Conservation (phyloP, 2,888 invertebrate genomes). For the Lacanobia wlatinum region DNA sequence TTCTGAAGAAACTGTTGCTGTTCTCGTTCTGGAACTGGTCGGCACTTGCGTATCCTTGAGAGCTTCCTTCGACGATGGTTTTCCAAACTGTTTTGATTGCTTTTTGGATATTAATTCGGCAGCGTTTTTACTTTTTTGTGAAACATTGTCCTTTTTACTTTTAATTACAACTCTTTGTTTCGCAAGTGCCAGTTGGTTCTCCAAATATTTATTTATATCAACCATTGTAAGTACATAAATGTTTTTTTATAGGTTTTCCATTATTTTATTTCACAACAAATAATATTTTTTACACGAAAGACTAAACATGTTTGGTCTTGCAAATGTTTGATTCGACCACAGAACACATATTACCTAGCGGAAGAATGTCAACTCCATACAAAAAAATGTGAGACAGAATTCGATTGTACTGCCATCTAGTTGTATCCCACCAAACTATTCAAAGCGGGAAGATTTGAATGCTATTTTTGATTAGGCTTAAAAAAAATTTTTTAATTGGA, state of each 20-base stretch:
- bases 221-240: constrained; percentile 70
- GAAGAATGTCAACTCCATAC: too few relatives aligned
- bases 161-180: constrained; percentile 77
- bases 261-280: background rate
- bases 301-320: constrained; percentile 26
- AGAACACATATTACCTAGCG: too few relatives aligned
- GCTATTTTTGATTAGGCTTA: too few relatives aligned
- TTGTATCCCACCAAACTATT: too few relatives aligned
- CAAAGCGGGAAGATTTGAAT: too few relatives aligned
- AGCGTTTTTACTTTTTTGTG: constrained; percentile 80
- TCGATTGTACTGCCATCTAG: too few relatives aligned
- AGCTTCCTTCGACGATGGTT: constrained; percentile 61
- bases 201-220: constrained; percentile 87
- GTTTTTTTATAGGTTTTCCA: background rate
- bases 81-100: constrained; percentile 76
- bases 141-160: constrained; percentile 72
- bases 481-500: too few relatives aligned
- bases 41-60: constrained; percentile 38
- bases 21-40: constrained; percentile 31
- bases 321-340: background rate
- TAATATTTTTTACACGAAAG: background rate
- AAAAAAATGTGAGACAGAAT: too few relatives aligned
- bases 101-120: constrained; percentile 83
- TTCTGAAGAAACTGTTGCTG: constrained; percentile 58
- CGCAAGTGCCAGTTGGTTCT: constrained; percentile 83